Conservation (phyloP, 1,140 invertebrate genomes). For the Drosophila funebris region DNA sequence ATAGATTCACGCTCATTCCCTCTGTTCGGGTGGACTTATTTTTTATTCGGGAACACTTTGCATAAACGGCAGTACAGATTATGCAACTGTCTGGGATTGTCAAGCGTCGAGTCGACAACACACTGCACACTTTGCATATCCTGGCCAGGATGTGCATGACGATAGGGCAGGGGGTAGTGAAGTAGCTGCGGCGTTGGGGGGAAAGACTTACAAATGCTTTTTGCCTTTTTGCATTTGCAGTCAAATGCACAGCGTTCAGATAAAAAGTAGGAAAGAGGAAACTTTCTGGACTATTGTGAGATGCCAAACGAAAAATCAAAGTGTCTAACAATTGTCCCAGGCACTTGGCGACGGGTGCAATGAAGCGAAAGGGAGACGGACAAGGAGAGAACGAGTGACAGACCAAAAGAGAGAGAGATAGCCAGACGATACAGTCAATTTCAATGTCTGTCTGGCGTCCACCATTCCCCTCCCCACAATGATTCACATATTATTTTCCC, state of each 20-base stretch:
- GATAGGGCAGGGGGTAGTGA: background rate
- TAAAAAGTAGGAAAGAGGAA: slow-evolving; percentile 40
- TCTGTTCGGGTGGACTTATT: slow-evolving; percentile 18
- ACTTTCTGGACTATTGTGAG: slow-evolving; percentile 59
- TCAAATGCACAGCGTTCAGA: slow-evolving; percentile 40
- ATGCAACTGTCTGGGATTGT: slow-evolving; percentile 77
- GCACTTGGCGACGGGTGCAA: slow-evolving; percentile 62
- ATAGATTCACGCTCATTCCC: background rate
- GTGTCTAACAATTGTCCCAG: slow-evolving; percentile 67
- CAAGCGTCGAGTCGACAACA: slow-evolving; percentile 52
- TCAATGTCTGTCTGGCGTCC: slow-evolving; percentile 17
- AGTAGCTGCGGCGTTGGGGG: background rate
- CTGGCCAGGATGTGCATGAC: slow-evolving; percentile 19
- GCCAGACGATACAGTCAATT: slow-evolving; percentile 55
- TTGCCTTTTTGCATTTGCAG: slow-evolving; percentile 60
- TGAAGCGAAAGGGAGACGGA: slow-evolving; percentile 12
- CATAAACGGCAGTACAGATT: slow-evolving; percentile 78
- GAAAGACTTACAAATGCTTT: slow-evolving; percentile 69
- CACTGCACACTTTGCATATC: slow-evolving; percentile 75
- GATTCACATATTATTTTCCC: slow-evolving; percentile 22
- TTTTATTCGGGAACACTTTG: slow-evolving; percentile 53
- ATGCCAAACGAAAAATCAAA: slow-evolving; percentile 67
- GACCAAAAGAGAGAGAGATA: slow-evolving; percentile 8
- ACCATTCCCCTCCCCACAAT: background rate
- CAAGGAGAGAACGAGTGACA: slow-evolving; percentile 4